Evolutionary conservation across 2,888 invertebrate genomes (phyloP).

Genomic region (Zeuzera pyrina): DNA sequence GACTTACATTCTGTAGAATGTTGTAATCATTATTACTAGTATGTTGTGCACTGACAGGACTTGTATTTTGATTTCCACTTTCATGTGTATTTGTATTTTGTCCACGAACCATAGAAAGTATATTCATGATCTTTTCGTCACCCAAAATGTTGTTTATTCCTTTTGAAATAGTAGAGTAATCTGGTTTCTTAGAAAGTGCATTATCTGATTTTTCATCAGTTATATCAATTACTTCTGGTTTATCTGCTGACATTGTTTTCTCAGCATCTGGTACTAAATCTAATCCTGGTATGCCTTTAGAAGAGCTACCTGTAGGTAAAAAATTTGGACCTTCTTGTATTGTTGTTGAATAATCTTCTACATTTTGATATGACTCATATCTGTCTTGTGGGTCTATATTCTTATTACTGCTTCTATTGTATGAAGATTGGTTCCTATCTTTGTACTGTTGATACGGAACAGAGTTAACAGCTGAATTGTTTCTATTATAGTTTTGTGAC

Average conservation of each 20-base stretch:
- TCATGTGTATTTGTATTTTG: conserved; percentile 13
- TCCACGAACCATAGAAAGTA: conserved; percentile 62
- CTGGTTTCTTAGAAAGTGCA: conserved; percentile 31
- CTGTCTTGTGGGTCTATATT: conserved; percentile 31
- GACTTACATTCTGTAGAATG: conserved; percentile 10
- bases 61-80: conserved; percentile 2
- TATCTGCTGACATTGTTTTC: conserved; percentile 19
- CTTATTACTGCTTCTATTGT: conserved; percentile 27
- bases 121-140: conserved; percentile 76
- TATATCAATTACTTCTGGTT: conserved; percentile 46
- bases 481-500: conserved; percentile 17
- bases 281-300: conserved; percentile 80
- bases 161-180: conserved; percentile 74
- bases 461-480: conserved; percentile 21
- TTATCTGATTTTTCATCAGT: conserved; percentile 28
- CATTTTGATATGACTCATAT: conserved; percentile 34
- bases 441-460: conserved; percentile 27
- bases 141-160: conserved; percentile 76
- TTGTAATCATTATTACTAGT: conserved; percentile 12
- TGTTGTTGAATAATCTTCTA: conserved; percentile 17
- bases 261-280: conserved; percentile 75
- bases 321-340: no score
- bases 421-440: conserved; percentile 17
- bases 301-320: conserved; percentile 12
- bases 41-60: no score